These are phyloP conservation scores for Mylabris phalerata DNA, from an alignment of 1,140 invertebrate genomes.

Conservation along the genomic window DNA sequence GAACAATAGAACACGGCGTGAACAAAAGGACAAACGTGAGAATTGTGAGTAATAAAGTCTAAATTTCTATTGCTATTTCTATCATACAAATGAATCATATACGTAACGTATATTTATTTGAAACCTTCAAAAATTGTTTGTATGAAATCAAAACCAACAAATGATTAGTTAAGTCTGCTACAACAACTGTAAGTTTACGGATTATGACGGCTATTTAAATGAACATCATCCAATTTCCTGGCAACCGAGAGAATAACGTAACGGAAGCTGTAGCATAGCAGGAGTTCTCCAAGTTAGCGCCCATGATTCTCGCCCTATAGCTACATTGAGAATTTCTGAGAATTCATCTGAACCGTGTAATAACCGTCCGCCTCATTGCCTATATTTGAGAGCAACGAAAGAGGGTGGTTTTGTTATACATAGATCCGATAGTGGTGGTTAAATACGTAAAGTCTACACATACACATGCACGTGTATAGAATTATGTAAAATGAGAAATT, in stretches of 20 bases:
- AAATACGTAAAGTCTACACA: not conserved
- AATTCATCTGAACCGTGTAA: constrained; percentile 25
- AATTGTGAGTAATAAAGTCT: too few relatives aligned
- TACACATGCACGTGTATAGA: too few relatives aligned
- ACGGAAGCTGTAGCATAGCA: too few relatives aligned
- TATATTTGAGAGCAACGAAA: constrained; percentile 6
- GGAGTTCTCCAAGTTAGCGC: too few relatives aligned
- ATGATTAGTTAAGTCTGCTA: constrained; percentile 1
- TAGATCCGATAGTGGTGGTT: too few relatives aligned
- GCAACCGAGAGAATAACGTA: not conserved
- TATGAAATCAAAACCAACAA: too few relatives aligned
- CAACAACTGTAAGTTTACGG: constrained; percentile 9
- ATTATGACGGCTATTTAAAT: constrained; percentile 21
- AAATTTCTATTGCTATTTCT: too few relatives aligned
- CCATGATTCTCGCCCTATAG: not conserved
- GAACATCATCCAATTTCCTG: constrained; percentile 22
- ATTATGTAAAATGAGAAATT: constrained; percentile 4
- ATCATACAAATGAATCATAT: too few relatives aligned
- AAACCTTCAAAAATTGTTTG: too few relatives aligned
- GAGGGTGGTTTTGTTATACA: not conserved
- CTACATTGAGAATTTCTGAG: not conserved
- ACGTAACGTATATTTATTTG: too few relatives aligned
- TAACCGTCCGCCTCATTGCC: constrained; percentile 24
- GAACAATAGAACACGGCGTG: too few relatives aligned
- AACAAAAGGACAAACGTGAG: too few relatives aligned